Conservation (phyloP, 1,140 invertebrate genomes). For the Wiebesia pumilae region DNA sequence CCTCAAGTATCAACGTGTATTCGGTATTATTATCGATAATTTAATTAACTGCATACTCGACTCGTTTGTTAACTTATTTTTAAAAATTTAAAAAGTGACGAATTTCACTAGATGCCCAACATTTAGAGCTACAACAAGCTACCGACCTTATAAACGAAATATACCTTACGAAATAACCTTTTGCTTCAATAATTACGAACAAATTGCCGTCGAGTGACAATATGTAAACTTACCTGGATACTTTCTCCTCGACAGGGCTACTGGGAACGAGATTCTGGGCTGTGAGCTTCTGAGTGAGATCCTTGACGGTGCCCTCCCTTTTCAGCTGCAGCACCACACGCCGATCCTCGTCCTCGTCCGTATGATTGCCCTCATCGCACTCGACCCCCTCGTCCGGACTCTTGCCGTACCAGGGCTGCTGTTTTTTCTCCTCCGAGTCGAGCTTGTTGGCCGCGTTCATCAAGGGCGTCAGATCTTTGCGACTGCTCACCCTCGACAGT, state of each 20-base stretch:
- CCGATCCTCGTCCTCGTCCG: slow-evolving; percentile 78
- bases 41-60: too few species aligned
- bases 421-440: slow-evolving; percentile 79
- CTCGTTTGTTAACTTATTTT: too few species aligned
- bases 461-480: slow-evolving; percentile 77
- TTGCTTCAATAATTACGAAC: too few species aligned
- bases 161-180: too few species aligned
- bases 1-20: too few species aligned
- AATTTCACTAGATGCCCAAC: too few species aligned
- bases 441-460: slow-evolving; percentile 78
- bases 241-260: slow-evolving; percentile 77
- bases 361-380: slow-evolving; percentile 74
- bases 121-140: too few species aligned
- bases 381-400: slow-evolving; percentile 73
- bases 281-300: slow-evolving; percentile 88
- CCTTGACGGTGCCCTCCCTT: slow-evolving; percentile 88
- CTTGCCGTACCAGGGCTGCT: slow-evolving; percentile 70
- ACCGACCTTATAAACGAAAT: too few species aligned
- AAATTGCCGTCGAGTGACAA: not conserved
- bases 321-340: slow-evolving; percentile 79
- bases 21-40: too few species aligned
- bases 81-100: too few species aligned
- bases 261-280: slow-evolving; percentile 80
- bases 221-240: slow-evolving; percentile 70
- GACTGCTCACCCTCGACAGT: slow-evolving; percentile 71